Percentiles rank a stretch among this genome's conserved stretches.
phyloP scores from a whole-genome alignment of 2,113 vertebrate genomes.

The Ctenomys sociabilis region DNA sequence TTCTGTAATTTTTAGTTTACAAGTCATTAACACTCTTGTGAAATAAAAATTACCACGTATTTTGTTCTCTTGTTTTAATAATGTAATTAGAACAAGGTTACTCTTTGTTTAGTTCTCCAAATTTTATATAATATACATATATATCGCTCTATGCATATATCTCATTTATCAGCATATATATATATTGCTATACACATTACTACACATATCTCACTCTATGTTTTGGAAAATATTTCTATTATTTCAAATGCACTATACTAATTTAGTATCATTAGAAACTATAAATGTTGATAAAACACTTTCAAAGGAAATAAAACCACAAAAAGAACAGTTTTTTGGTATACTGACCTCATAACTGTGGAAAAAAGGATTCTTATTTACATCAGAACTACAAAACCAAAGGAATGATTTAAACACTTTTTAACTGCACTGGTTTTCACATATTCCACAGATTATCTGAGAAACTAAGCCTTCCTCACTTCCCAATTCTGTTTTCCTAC shows the following conservation, averaged over 20 bases:
- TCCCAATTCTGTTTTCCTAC: not conserved
- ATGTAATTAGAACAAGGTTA: constrained; percentile 36
- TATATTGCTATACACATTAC: not conserved
- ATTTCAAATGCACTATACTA: constrained; percentile 20
- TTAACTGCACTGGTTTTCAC: constrained; percentile 29
- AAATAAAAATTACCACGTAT: constrained; percentile 53
- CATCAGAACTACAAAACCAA: constrained; percentile 1
- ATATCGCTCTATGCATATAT: not conserved
- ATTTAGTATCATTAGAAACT: constrained; percentile 28
- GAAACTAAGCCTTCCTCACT: constrained; percentile 32
- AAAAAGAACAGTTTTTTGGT: constrained; percentile 3
- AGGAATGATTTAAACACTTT: not conserved
- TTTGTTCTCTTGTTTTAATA: constrained; percentile 43
- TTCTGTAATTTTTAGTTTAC: not conserved
- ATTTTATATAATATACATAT: not conserved
- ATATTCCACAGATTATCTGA: not conserved
- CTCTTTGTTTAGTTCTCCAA: not conserved
- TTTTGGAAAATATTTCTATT: constrained; percentile 15
- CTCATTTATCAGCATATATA: not conserved
- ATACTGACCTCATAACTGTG: not conserved
- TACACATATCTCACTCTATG: not conserved
- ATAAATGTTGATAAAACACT: constrained; percentile 24
- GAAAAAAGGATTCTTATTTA: not conserved
- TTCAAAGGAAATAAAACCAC: constrained; percentile 32
- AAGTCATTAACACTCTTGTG: constrained; percentile 4